Base-by-base conservation (phyloP, 2,888 invertebrate genomes). In the Nymphalis c-album region DNA sequence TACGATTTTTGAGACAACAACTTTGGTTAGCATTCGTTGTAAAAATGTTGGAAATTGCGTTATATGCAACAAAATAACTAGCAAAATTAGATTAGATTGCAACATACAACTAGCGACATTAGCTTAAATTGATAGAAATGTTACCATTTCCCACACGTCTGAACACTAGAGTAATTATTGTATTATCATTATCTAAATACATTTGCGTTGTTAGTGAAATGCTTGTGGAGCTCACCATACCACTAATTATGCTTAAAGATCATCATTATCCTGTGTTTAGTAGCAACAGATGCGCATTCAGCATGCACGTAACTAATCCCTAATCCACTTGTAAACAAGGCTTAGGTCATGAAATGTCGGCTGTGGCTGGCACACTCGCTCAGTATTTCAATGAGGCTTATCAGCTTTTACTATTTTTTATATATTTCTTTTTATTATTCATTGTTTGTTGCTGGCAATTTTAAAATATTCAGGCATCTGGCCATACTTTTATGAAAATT, bases 301-400 rank as follows among this genome's bases (percentile, higher is more conserved):
- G 47, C 57, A 67, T 50, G 59, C 63, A 64, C 63, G 64, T 53
- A 55, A 55, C 53, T 67, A 69, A 71, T 71, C 69, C 64, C n/a
- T 69, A 64, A 71, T 64, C 71, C 31, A 20, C 62, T 67, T 67
- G 67, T 67, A 64, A 67, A 71, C 71, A 69, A 67, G 67, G 71
- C 66, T 69, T 71, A 69, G 69, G 50, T 64, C 50, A 59, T 61
- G 66, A 50, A 48, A 60, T 60, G 64, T 31, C 48, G 51, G 40
- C 62, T 63, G 68, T 17, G 64, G 63, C 45, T 47, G 47, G 61
- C 35, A 48, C 61, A 62, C 61, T 62, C 18, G 64, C 62, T 61
- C 58, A 55, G 35, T 48, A 68, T 64, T 64, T 48, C 47, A 45
- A 67, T 60, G 60, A 63, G 55, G 63, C 16, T 70, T 60, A 40